Evolutionary conservation across 2,888 invertebrate genomes (phyloP), one percentile per base, ranked within the genome.

Genomic region (Cryptocephalus primarius): DNA sequence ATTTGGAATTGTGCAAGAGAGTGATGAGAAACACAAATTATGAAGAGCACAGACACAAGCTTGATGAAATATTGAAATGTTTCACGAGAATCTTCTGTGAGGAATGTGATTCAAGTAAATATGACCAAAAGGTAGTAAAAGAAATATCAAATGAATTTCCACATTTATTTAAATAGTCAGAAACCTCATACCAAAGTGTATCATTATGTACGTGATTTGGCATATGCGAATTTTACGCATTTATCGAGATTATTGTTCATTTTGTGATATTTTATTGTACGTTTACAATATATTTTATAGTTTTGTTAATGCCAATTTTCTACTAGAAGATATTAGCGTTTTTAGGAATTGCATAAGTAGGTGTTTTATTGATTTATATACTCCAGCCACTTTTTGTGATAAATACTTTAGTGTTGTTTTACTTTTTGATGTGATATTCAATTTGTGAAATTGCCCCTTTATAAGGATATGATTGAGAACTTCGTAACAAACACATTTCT

Each of bases 1-100:
- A 91, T 72, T 74, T 92, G 45, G 82, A 82, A 61, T 74, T 91
- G 48, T 85, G 89, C 51, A 80, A 85, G 54, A 79, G 88, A 58
- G 84, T 90, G 32, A 76, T 92, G 58, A 79, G 86, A 36, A 88
- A 88, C 61, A 84, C 89, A 0, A 83, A 83, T 58, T 91, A 90
- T 64, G 78, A 78, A 2, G 82, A 87, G 33, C 88, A 90, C 66
- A 73, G 79, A 50, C 90, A 91, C 68, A 79, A 89, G 10, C 78
- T 81, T 44, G 85, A 87, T 49, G 90, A 91, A 67, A 73, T 91
- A 42, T 76, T 86, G 52, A 85, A 88, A 61, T 88, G 89, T 63
- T 89, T 90, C 66, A 88, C 88, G 32, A 76, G 88, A 42, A 90
- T 91, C 65, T 86, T 89, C 69, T 86, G 87, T 65, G 89, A 89